phyloP scores from a whole-genome alignment of 1,140 invertebrate genomes.

The Potamilus streckersoni region DNA sequence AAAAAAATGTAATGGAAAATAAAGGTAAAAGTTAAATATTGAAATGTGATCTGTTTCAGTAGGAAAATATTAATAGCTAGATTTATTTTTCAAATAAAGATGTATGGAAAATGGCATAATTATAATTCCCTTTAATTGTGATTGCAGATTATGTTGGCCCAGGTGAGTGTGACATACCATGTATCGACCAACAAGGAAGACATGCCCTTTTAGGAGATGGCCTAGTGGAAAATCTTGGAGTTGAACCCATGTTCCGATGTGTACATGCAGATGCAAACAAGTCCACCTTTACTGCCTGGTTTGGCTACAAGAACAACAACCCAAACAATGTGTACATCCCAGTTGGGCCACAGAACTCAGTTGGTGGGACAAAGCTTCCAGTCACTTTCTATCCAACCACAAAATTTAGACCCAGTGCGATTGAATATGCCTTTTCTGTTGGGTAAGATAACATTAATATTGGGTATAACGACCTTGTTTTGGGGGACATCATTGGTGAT shows the following conservation, averaged over 20 bases:
- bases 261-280: conserved; percentile 19
- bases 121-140: too few species aligned
- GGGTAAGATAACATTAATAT: conserved; percentile 30
- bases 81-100: too few species aligned
- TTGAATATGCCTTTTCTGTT: conserved; percentile 37
- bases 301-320: conserved; percentile 54
- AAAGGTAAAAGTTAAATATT: too few species aligned
- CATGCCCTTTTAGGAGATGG: conserved; percentile 44
- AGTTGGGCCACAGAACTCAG: conserved; percentile 38
- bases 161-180: conserved; percentile 46
- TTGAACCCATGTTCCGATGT: conserved; percentile 42
- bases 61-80: too few species aligned
- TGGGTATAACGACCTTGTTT: too few species aligned
- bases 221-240: conserved; percentile 15
- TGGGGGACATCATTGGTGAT: too few species aligned
- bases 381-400: conserved; percentile 24
- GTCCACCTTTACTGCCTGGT: conserved; percentile 39
- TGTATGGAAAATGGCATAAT: too few species aligned
- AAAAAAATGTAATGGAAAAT: too few species aligned
- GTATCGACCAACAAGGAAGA: conserved; percentile 45
- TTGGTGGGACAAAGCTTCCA: background rate
- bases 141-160: conserved; percentile 49
- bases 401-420: conserved; percentile 39
- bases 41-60: too few species aligned
- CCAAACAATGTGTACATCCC: conserved; percentile 52